These are phyloP conservation scores for Macaca fascicularis DNA, from an alignment of 2,113 vertebrate species.

Conservation along the genomic window T2T-MFA8v1.1 NC_088395.1:92982001-92982500, in stretches of 20 bases:
- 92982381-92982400: too few species aligned
- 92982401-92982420: too few species aligned
- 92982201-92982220: not conserved
- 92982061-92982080: not conserved
- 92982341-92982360: too few species aligned
- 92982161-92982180: not conserved
- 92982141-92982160: not conserved
- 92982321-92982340: too few species aligned
- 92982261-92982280: not conserved
- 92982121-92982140: not conserved
- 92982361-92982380: too few species aligned
- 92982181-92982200: slow-evolving; percentile 9
- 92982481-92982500: too few species aligned
- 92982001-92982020: not conserved
- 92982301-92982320: not conserved
- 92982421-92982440: too few species aligned
- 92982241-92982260: not conserved
- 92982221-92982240: not conserved
- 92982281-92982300: not conserved
- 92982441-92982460: too few species aligned
- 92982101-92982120: not conserved
- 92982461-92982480: too few species aligned
- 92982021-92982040: not conserved
- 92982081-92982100: not conserved
- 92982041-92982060: not conserved